A percentile compares a stretch with the other conserved stretches of the same genome.
phyloP scores from a whole-genome alignment of 2,797 vertebrate genomes.

The Chromobotia macracanthus region DNA sequence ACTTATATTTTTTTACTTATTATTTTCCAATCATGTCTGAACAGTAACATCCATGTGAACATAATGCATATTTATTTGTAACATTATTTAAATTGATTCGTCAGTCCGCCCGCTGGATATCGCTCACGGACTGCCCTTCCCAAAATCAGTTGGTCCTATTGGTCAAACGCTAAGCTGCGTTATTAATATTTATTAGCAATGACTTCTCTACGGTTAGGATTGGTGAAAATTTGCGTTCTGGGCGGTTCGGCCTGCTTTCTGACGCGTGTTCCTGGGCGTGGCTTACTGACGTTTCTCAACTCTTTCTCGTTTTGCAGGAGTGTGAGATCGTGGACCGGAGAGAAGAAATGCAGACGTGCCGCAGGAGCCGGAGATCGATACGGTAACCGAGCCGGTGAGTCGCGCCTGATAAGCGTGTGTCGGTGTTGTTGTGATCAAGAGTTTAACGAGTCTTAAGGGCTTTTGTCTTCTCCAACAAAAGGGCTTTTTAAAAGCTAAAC shows the following conservation, averaged over 20 bases:
- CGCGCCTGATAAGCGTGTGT: background rate
- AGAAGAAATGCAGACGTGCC: constrained; percentile 71
- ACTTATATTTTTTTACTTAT: too few relatives aligned
- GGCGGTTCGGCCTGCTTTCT: constrained; percentile 5
- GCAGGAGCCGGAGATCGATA: constrained; percentile 64
- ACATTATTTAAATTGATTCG: background rate
- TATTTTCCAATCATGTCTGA: too few relatives aligned
- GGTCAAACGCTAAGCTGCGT: background rate
- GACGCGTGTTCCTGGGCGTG: constrained; percentile 65
- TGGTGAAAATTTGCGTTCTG: background rate
- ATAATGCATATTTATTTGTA: background rate
- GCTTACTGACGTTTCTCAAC: constrained; percentile 14
- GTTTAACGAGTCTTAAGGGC: background rate
- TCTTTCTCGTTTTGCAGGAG: background rate
- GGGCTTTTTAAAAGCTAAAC: background rate
- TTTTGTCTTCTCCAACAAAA: background rate
- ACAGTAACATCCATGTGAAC: too few relatives aligned
- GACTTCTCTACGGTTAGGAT: constrained; percentile 20
- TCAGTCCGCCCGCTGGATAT: background rate
- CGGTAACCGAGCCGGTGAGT: constrained; percentile 68
- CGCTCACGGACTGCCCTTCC: too few relatives aligned
- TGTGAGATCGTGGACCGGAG: constrained; percentile 43
- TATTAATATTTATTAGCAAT: background rate
- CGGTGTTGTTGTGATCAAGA: background rate
- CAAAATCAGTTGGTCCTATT: background rate